Conservation (phyloP, 2,113 vertebrate genomes). For the Cathartes aura region DNA sequence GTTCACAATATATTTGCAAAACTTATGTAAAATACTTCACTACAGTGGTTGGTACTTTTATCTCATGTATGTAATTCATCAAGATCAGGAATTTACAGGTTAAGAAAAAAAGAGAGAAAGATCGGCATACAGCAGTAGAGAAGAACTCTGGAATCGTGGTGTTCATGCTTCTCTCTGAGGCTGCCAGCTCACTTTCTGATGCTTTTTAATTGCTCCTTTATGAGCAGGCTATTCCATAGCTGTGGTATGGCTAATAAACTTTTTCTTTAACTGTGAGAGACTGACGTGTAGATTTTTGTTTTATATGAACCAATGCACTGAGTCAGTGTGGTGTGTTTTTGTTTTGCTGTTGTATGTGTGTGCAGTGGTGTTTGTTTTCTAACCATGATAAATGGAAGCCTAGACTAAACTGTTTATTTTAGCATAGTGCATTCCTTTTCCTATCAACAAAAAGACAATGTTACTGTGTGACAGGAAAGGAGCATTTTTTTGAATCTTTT, state of each 20-base stretch:
- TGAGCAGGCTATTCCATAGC: not conserved
- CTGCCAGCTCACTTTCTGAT: not conserved
- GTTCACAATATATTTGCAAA: not conserved
- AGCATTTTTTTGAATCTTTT: not conserved
- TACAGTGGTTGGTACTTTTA: not conserved
- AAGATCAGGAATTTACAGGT: not conserved
- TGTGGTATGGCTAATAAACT: not conserved
- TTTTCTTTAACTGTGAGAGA: not conserved
- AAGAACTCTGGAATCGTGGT: not conserved
- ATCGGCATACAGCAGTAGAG: not conserved
- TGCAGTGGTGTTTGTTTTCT: not conserved
- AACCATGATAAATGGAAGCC: not conserved
- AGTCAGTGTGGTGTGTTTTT: not conserved
- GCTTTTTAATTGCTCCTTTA: not conserved
- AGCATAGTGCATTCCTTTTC: not conserved
- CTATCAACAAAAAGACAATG: not conserved
- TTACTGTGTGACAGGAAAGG: conserved; percentile 15
- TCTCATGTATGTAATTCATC: not conserved
- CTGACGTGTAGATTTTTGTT: not conserved
- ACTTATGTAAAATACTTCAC: not conserved
- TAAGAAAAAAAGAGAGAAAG: not conserved
- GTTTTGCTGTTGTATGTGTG: not conserved
- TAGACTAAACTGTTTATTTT: conserved; percentile 38
- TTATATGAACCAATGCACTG: not conserved
- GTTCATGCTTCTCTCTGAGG: not conserved